Evolutionary conservation across 2,113 vertebrate genomes (phyloP).

Genomic region (Mus pahari): DNA sequence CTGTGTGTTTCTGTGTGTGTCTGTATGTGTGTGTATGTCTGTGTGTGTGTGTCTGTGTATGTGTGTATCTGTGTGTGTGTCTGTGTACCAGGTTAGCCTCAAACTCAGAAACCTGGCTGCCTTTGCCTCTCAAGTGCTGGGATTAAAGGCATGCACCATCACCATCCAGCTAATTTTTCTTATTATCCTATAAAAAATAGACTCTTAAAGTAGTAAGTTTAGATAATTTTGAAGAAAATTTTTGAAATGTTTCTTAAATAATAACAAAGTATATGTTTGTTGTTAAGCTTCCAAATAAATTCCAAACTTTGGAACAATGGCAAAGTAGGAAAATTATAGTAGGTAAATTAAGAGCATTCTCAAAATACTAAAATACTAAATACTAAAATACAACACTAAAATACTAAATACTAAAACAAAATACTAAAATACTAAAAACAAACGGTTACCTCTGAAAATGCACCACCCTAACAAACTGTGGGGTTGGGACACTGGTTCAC

Average conservation of each 20-base stretch:
- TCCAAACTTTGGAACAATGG: neutral
- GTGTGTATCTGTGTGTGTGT: neutral
- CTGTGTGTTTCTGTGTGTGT: neutral
- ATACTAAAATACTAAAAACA: neutral
- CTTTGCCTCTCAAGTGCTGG: neutral
- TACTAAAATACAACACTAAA: neutral
- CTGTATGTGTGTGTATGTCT: neutral
- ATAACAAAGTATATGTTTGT: neutral
- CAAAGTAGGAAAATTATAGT: slow-evolving; percentile 13
- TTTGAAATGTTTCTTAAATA: neutral
- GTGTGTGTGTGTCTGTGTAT: neutral
- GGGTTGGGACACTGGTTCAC: neutral
- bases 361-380: neutral
- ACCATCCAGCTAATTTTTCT: neutral
- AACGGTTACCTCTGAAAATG: slow-evolving; percentile 14
- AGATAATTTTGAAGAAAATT: neutral
- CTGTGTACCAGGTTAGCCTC: neutral
- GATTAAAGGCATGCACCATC: neutral
- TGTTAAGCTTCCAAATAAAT: slow-evolving; percentile 29
- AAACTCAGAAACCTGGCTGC: neutral
- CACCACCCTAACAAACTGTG: neutral
- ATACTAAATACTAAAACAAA: neutral
- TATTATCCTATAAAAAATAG: slow-evolving; percentile 25
- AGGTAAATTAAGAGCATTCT: neutral
- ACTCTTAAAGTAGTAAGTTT: slow-evolving; percentile 10